Base-by-base conservation (phyloP, 2,888 invertebrate species). In the Agriopis marginaria region DNA sequence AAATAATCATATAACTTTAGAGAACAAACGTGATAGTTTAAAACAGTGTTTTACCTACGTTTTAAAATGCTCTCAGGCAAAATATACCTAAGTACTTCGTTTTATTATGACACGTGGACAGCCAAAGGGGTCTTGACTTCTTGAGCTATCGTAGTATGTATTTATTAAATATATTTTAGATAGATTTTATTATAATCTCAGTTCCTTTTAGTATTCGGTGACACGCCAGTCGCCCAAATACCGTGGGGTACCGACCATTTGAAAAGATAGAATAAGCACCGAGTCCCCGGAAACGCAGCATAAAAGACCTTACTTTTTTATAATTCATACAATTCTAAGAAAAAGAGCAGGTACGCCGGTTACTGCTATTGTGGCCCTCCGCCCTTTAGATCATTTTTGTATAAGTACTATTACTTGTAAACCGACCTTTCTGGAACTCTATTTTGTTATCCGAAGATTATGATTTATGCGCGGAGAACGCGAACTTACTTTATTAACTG, bases 271-370 rank as follows among this genome's bases (percentile, higher is more conserved):
- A n/a, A 32, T 54, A 59, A 45, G 63, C 42, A 64, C 60, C 17
- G 32, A 49, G 66, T 75, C 75, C 75, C 73, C 72, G 75, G 75
- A 73, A 73, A 67, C 44, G 44, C 56, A 49, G 58, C 40, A 75
- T 73, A 75, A 75, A 60, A 60, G 53, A n/a, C 12, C 45, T 40
- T 49, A 54, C 58, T 59, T 68, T 45, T 68, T 75, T 75, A 69
- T 47, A 32, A 58, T 71, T 66, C 47, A 73, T 70, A 66, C 45
- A 67, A 23, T 60, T 53, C 61, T 55, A 3, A 66, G 63, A 68
- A 68, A 63, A 58, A 60, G 8, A 39, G 40, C 68, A 56, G 58
- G 67, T 56, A 63, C 44, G 12, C 14, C 39, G 45, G 10, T 49
- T 61, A 50, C 61, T 49, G 60, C 59, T 40, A 47, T 65, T 71